Conservation (phyloP, 2,113 vertebrate species). For the Nycticorax nycticorax region DNA sequence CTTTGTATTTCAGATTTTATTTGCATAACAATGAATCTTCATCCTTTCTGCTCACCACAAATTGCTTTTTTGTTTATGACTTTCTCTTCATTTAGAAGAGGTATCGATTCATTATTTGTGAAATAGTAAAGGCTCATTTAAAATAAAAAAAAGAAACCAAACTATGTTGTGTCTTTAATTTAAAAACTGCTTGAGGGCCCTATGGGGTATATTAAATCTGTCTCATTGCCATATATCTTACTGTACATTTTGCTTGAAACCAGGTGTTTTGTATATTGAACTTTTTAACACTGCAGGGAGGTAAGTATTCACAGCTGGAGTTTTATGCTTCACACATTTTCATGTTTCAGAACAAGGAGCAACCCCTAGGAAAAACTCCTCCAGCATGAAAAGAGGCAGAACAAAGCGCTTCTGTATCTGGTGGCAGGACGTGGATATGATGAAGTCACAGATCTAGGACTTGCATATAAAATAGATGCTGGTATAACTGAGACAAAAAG, state of each 20-base stretch:
- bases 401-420: slow-evolving; percentile 77
- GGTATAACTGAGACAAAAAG: slow-evolving; percentile 45
- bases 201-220: slow-evolving; percentile 84
- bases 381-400: slow-evolving; percentile 66
- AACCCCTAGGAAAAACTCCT: slow-evolving; percentile 69
- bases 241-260: slow-evolving; percentile 81
- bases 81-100: slow-evolving; percentile 40
- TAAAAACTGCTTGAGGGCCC: slow-evolving; percentile 75
- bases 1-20: slow-evolving; percentile 18
- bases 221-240: slow-evolving; percentile 81
- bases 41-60: not conserved
- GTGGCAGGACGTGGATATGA: slow-evolving; percentile 68
- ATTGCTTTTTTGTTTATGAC: not conserved
- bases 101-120: slow-evolving; percentile 68
- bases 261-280: slow-evolving; percentile 87
- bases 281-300: slow-evolving; percentile 83
- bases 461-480: slow-evolving; percentile 75
- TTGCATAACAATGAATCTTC: slow-evolving; percentile 24
- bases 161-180: slow-evolving; percentile 77
- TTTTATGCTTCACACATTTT: slow-evolving; percentile 87
- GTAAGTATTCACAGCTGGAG: slow-evolving; percentile 88
- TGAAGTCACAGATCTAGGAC: slow-evolving; percentile 66
- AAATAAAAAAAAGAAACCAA: not conserved
- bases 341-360: slow-evolving; percentile 82
- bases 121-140: slow-evolving; percentile 62